These are phyloP conservation scores for Halesus radiatus DNA, from an alignment of 1,140 invertebrate species.

Conservation along the genomic window DNA sequence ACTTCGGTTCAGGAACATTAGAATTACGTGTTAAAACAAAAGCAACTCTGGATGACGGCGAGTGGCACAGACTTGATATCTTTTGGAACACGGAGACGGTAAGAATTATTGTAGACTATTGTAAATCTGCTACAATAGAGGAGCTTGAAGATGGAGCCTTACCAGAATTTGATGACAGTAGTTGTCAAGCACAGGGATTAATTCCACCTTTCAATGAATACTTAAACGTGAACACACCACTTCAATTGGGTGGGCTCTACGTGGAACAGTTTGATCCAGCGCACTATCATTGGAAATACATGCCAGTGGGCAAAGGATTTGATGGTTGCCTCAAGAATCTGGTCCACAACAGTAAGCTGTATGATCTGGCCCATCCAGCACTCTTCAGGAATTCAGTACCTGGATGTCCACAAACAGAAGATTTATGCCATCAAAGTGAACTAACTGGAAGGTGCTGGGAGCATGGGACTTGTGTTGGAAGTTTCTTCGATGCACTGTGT, in stretches of 20 bases:
- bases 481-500: constrained; percentile 73
- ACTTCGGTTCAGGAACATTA: constrained; percentile 79
- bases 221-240: constrained; percentile 78
- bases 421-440: constrained; percentile 69
- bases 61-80: constrained; percentile 80
- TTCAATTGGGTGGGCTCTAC: constrained; percentile 77
- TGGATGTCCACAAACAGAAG: constrained; percentile 74
- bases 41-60: constrained; percentile 74
- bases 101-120: constrained; percentile 77
- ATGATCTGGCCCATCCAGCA: constrained; percentile 74
- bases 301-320: constrained; percentile 72
- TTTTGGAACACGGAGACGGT: constrained; percentile 76
- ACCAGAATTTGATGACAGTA: constrained; percentile 71
- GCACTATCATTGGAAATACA: constrained; percentile 69
- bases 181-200: constrained; percentile 73
- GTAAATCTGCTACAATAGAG: constrained; percentile 69
- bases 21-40: constrained; percentile 74
- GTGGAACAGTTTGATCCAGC: constrained; percentile 70
- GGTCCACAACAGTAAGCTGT: constrained; percentile 78
- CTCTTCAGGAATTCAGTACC: constrained; percentile 69
- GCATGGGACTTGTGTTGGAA: constrained; percentile 77
- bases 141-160: constrained; percentile 72
- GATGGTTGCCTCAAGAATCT: constrained; percentile 80
- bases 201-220: constrained; percentile 79
- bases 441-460: constrained; percentile 69